phyloP scores from a whole-genome alignment of 2,888 invertebrate species.

The Unio delphinus region DNA sequence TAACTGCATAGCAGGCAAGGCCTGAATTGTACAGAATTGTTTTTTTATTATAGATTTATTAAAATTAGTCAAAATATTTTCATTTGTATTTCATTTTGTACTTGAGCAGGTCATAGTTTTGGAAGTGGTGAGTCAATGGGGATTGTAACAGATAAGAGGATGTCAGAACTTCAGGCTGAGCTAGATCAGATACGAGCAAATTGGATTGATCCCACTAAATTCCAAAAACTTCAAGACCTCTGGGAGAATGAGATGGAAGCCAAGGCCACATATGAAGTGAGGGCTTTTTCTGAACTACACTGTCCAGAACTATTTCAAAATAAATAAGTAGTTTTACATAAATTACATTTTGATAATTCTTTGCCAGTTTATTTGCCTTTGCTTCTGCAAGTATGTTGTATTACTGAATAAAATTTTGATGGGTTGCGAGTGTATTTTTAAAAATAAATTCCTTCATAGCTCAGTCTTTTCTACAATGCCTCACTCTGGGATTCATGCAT shows the following conservation, averaged over 20 bases:
- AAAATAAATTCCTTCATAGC: no score
- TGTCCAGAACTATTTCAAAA: background rate
- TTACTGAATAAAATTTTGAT: no score
- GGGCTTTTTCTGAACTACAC: background rate
- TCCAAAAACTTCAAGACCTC: slow-evolving; percentile 28
- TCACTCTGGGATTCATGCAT: no score
- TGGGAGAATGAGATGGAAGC: slow-evolving; percentile 20
- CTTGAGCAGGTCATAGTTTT: slow-evolving; percentile 2
- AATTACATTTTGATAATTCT: background rate
- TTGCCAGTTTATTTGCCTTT: background rate
- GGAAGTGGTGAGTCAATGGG: slow-evolving; percentile 49
- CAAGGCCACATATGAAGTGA: slow-evolving; percentile 36
- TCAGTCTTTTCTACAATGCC: no score
- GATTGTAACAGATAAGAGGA: slow-evolving; percentile 46
- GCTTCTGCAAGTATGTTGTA: no score
- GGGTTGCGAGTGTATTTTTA: no score
- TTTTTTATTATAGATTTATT: background rate
- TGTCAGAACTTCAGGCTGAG: slow-evolving; percentile 45
- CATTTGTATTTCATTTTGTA: slow-evolving; percentile 1
- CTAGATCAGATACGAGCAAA: slow-evolving; percentile 28
- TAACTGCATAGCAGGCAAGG: no score
- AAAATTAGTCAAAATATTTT: background rate
- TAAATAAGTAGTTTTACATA: background rate
- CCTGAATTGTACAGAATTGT: background rate
- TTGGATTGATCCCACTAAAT: slow-evolving; percentile 33